Conservation (phyloP, 2,797 vertebrate species). For the Lagodon rhomboides region DNA sequence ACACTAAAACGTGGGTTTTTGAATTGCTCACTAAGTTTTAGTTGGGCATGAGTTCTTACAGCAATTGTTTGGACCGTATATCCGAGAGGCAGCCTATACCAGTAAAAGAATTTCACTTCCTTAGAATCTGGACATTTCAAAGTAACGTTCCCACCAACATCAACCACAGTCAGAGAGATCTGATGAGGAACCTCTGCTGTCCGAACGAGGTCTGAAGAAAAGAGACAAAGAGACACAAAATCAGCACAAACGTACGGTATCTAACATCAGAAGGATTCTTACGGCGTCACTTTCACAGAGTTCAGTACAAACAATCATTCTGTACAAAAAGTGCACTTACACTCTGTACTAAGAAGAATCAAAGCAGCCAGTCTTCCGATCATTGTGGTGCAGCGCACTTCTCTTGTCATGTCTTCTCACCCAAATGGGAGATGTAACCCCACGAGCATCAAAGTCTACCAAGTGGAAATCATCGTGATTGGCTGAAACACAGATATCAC, state of each 20-base stretch:
- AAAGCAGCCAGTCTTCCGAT: background rate
- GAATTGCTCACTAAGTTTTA: background rate
- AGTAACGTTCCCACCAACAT: slow-evolving; percentile 15
- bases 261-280: background rate
- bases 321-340: slow-evolving; percentile 20
- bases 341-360: slow-evolving; percentile 17
- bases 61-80: background rate
- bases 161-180: background rate
- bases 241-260: background rate
- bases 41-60: rapidly evolving
- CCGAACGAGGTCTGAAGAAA: slow-evolving; percentile 23
- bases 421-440: slow-evolving; percentile 5
- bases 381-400: slow-evolving; percentile 18
- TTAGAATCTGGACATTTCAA: background rate
- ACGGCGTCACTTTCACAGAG: background rate
- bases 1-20: background rate
- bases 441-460: background rate
- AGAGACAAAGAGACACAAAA: background rate
- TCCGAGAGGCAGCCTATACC: slow-evolving; percentile 40
- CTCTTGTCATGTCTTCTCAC: slow-evolving; percentile 1
- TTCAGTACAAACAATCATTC: background rate
- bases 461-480: slow-evolving; percentile 18
- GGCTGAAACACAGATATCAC: slow-evolving; percentile 15
- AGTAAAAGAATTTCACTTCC: rapidly evolving
- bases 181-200: background rate